These are phyloP conservation scores for Anagrus nilaparvatae DNA, from an alignment of 1,140 invertebrate genomes.

Conservation along the genomic window DNA sequence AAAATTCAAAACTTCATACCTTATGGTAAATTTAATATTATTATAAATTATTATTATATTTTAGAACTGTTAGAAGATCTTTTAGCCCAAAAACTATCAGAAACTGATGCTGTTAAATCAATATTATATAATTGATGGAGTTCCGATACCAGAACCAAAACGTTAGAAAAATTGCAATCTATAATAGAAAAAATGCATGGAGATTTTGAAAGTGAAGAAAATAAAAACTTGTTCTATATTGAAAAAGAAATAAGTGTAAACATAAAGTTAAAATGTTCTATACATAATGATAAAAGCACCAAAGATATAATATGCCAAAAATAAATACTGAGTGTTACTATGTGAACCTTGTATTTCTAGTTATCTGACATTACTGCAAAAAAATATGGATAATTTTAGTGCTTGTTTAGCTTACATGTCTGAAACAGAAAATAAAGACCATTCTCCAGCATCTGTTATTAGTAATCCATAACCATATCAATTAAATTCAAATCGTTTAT, in stretches of 20 bases:
- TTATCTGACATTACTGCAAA: too few relatives aligned
- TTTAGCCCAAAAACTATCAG: conserved; percentile 75
- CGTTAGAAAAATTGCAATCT: conserved; percentile 86
- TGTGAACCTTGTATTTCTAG: conserved; percentile 18
- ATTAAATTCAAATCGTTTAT: conserved; percentile 24
- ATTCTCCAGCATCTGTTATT: conserved; percentile 30
- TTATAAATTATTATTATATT: too few relatives aligned
- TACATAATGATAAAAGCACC: conserved; percentile 30
- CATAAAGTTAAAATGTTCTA: conserved; percentile 29
- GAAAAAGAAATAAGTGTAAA: conserved; percentile 30
- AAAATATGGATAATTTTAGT: conserved; percentile 23
- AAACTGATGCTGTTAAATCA: conserved; percentile 90
- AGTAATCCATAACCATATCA: conserved; percentile 26
- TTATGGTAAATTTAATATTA: too few relatives aligned
- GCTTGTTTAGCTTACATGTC: conserved; percentile 34
- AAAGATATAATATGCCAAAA: conserved; percentile 29
- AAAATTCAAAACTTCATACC: too few relatives aligned
- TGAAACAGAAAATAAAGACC: conserved; percentile 33
- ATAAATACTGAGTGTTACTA: conserved; percentile 26
- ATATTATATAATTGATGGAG: conserved; percentile 94
- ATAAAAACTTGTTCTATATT: conserved; percentile 17
- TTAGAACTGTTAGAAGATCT: conserved; percentile 85
- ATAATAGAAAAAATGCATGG: conserved; percentile 88
- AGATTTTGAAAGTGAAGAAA: conserved; percentile 69
- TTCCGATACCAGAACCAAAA: conserved; percentile 87